Evolutionary conservation across 2,888 invertebrate genomes (phyloP), one percentile per base, ranked within the genome.

Genomic region (Cecidostiba fungosa): DNA sequence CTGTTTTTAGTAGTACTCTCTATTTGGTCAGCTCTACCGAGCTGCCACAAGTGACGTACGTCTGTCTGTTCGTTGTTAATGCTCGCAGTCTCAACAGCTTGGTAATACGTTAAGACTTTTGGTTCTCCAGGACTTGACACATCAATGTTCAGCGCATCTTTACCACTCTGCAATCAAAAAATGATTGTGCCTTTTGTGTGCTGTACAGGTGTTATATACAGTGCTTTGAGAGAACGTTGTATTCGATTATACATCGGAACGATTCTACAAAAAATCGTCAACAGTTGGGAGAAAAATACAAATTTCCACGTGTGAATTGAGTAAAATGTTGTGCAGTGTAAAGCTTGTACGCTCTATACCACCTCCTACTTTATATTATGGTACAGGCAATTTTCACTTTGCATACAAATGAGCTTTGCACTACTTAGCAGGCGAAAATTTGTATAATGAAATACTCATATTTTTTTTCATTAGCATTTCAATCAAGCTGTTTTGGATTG

Each of bases 121-220:
- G 92, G 91, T 88, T 93, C 92, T 77, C 92, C 91, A 77, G 92
- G 91, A 87, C 90, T 93, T 86, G 91, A 91, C 84, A 92, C 88
- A 80, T 90, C 90, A 83, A 93, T 89, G 54, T 91, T 89, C 66
- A 91, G 89, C 72, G 89, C 87, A 82, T 87, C 87, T 76, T 90
- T 90, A 86, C 88, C 89, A 87, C 90, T 91, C 93, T 93, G 92
- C 79, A 92, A 93, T 90, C 91, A 86, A 78, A 87, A 89, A 89
- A 77, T 54, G 72, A 79, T 86, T 89, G 54, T 87, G 89, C 87
- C 88, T 90, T 89, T 89, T 85, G 86, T 88, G 90, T 91, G 90
- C 90, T 91, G 87, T 92, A 91, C 90, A 91, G 54, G 54, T 59
- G 54, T 77, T 54, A 54, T 77, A 47, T 87, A 87, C 74, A 82